phyloP scores from a whole-genome alignment of 2,113 vertebrate genomes.

The Natator depressus region DNA sequence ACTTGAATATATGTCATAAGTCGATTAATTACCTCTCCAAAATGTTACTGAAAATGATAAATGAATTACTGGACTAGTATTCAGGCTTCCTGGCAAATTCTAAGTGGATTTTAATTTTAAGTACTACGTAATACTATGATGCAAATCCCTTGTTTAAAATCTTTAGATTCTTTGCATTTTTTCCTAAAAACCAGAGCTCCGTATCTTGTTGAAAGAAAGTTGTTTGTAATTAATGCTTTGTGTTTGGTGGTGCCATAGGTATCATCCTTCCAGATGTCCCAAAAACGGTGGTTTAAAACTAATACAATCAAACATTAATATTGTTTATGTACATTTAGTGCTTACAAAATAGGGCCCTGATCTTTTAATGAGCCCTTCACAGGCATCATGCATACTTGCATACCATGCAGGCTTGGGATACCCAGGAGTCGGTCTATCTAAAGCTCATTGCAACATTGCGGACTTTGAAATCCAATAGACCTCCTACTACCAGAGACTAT shows the following conservation, averaged over 20 bases:
- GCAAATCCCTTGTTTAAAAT: constrained; percentile 61
- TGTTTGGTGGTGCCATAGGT: constrained; percentile 25
- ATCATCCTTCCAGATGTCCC: constrained; percentile 55
- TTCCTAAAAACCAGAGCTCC: constrained; percentile 58
- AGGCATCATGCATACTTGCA: background rate
- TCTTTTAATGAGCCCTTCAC: background rate
- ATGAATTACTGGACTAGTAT: constrained; percentile 62
- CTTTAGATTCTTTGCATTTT: constrained; percentile 62
- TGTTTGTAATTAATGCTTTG: background rate
- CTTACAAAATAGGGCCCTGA: background rate
- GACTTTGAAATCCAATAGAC: background rate
- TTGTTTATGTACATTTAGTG: constrained; percentile 26
- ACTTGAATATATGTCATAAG: constrained; percentile 62
- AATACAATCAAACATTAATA: constrained; percentile 35
- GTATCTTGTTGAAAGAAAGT: constrained; percentile 48
- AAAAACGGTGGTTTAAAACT: constrained; percentile 47
- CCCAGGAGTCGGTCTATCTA: background rate
- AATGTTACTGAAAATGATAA: constrained; percentile 73
- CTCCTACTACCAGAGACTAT: background rate
- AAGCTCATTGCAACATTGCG: background rate
- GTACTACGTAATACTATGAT: constrained; percentile 46
- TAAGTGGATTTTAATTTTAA: constrained; percentile 71
- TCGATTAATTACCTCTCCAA: constrained; percentile 74
- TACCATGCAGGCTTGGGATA: background rate
- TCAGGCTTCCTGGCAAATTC: constrained; percentile 51